phyloP scores from a whole-genome alignment of 2,797 vertebrate species.

The Phoxinus dragarum region DNA sequence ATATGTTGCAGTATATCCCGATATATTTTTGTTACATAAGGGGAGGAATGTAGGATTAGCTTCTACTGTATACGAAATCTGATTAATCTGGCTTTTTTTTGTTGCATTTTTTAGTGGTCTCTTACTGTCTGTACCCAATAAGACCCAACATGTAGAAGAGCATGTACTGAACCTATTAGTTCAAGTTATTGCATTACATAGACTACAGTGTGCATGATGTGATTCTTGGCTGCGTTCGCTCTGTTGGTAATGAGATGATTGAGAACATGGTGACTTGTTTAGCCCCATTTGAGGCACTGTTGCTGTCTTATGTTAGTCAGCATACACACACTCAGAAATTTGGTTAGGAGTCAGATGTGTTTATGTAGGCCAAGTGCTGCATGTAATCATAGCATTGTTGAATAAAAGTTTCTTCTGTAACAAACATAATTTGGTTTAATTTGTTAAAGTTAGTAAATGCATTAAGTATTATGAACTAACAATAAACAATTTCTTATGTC shows the following conservation, averaged over 20 bases:
- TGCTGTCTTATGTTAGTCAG: slow-evolving; percentile 45
- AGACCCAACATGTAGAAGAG: slow-evolving; percentile 58
- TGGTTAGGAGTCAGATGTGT: slow-evolving; percentile 31
- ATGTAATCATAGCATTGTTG: neutral
- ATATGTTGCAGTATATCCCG: too few species aligned
- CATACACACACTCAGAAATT: slow-evolving; percentile 25
- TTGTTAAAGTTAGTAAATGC: neutral
- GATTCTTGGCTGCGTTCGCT: slow-evolving; percentile 65
- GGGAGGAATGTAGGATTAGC: neutral
- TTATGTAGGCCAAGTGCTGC: slow-evolving; percentile 18
- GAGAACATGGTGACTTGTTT: slow-evolving; percentile 46
- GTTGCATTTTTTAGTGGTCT: neutral
- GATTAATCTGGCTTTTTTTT: neutral
- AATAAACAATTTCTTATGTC: neutral
- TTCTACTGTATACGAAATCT: neutral
- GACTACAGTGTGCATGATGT: slow-evolving; percentile 59
- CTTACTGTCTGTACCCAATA: slow-evolving; percentile 21
- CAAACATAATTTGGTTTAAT: neutral
- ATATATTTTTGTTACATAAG: neutral
- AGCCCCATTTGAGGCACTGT: slow-evolving; percentile 26
- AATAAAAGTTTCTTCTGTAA: neutral
- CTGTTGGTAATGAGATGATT: slow-evolving; percentile 44
- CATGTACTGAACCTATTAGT: slow-evolving; percentile 72
- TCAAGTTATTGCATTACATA: slow-evolving; percentile 73
- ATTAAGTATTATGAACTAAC: neutral